phyloP scores from a whole-genome alignment of 2,888 invertebrate species.

The Clepsis dumicolana region DNA sequence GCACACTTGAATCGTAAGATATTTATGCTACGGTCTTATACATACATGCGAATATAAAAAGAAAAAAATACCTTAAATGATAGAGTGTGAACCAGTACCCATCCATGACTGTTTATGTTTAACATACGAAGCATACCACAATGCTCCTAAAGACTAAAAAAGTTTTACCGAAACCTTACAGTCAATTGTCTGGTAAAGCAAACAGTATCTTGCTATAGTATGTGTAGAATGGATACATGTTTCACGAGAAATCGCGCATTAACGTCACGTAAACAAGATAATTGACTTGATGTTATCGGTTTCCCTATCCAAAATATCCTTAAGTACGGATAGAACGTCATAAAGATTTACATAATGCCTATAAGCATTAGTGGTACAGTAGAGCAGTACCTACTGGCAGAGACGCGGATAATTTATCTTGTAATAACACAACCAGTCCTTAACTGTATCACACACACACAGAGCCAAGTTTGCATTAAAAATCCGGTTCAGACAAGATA shows the following conservation, averaged over 20 bases:
- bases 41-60: background rate
- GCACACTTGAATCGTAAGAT: slow-evolving; percentile 6
- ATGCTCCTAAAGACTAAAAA: background rate
- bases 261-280: slow-evolving; percentile 30
- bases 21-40: background rate
- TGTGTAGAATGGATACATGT: background rate
- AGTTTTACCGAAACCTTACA: background rate
- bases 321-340: slow-evolving; percentile 8
- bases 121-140: background rate
- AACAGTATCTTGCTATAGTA: background rate
- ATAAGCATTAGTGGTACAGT: background rate
- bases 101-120: background rate
- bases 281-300: slow-evolving; percentile 29
- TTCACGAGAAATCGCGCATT: slow-evolving; percentile 21
- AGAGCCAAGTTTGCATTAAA: slow-evolving; percentile 13
- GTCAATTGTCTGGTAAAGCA: background rate
- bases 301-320: slow-evolving; percentile 16
- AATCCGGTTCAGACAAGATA: slow-evolving; percentile 31
- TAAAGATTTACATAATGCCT: slow-evolving; percentile 10
- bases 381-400: background rate
- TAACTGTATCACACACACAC: slow-evolving; percentile 9
- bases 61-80: background rate
- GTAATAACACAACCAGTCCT: background rate
- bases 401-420: background rate
- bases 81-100: background rate